A percentile compares a stretch with the other conserved stretches of the same genome.
These are phyloP conservation scores for Eumacrocentrus americanus DNA, from an alignment of 2,888 invertebrate species.

Conservation along the genomic window DNA sequence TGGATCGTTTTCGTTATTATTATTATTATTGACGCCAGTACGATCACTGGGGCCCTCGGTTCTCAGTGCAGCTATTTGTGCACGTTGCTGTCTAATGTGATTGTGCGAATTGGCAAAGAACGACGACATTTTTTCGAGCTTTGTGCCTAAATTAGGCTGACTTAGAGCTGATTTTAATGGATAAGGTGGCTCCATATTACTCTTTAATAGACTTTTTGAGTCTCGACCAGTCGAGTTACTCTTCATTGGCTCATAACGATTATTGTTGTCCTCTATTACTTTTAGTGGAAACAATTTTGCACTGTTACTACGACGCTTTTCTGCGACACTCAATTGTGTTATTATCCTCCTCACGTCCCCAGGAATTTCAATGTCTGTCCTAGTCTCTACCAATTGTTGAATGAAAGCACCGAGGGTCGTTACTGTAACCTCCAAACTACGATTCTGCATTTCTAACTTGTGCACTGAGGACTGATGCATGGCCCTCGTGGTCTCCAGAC, in stretches of 20 bases:
- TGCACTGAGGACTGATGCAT: conserved; percentile 69
- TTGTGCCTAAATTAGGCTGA: conserved; percentile 59
- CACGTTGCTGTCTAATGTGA: conserved; percentile 71
- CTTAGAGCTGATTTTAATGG: conserved; percentile 59
- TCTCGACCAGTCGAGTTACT: conserved; percentile 56
- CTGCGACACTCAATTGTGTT: conserved; percentile 65
- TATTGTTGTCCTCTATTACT: conserved; percentile 64
- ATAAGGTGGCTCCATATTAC: conserved; percentile 58
- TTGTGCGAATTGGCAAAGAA: conserved; percentile 75
- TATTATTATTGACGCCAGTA: conserved; percentile 33
- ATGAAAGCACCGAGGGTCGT: conserved; percentile 75
- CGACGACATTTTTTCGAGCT: conserved; percentile 57
- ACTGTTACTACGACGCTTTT: conserved; percentile 59
- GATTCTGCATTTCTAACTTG: conserved; percentile 74
- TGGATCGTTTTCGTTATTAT: conserved; percentile 57
- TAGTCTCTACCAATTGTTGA: conserved; percentile 70
- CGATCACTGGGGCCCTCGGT: conserved; percentile 37
- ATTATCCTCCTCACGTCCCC: conserved; percentile 77
- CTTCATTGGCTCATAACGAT: conserved; percentile 54
- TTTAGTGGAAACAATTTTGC: conserved; percentile 61
- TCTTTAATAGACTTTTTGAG: conserved; percentile 52
- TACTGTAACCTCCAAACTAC: conserved; percentile 77
- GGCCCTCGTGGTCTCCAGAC: conserved; percentile 70
- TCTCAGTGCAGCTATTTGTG: conserved; percentile 63
- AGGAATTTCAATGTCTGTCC: conserved; percentile 73